A percentile compares a stretch with the other conserved stretches of the same genome.
phyloP scores from a whole-genome alignment of 2,888 invertebrate genomes.

The Tenthredo livida region DNA sequence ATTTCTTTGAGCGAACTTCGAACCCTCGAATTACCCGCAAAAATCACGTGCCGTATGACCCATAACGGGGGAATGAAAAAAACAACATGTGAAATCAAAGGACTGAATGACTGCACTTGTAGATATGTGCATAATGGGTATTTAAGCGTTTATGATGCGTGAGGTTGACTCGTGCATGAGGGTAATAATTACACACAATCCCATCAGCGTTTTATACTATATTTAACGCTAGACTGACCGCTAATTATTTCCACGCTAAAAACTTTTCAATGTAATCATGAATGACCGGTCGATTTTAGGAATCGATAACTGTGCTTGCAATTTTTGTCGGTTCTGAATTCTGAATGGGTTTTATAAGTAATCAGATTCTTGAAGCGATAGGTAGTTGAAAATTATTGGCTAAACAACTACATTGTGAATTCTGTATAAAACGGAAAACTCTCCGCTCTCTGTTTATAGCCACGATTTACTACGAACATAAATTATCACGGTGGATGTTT shows the following conservation, averaged over 20 bases:
- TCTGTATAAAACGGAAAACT: not conserved
- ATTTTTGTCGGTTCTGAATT: not conserved
- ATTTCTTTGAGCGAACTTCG: not conserved
- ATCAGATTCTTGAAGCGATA: not conserved
- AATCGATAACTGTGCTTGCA: not conserved
- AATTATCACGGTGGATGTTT: not conserved
- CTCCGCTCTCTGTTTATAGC: not conserved
- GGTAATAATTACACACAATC: slow-evolving; percentile 8
- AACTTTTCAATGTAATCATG: not conserved
- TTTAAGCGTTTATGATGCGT: slow-evolving; percentile 12
- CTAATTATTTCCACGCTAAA: not conserved
- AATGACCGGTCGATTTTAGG: not conserved
- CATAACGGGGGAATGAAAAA: not conserved
- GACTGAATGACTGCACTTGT: not conserved
- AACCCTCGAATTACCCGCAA: not conserved
- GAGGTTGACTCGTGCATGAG: slow-evolving; percentile 22
- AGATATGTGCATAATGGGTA: not conserved
- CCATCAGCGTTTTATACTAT: not conserved
- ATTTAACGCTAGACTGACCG: slow-evolving; percentile 13
- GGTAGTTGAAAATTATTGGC: not conserved
- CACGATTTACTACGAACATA: slow-evolving; percentile 5
- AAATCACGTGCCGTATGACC: not conserved
- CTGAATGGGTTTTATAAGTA: not conserved
- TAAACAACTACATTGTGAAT: not conserved
- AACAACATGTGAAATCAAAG: not conserved